Evolutionary conservation across 2,113 vertebrate genomes (phyloP).

Genomic region (Neolamprologus kungweensis): DNA sequence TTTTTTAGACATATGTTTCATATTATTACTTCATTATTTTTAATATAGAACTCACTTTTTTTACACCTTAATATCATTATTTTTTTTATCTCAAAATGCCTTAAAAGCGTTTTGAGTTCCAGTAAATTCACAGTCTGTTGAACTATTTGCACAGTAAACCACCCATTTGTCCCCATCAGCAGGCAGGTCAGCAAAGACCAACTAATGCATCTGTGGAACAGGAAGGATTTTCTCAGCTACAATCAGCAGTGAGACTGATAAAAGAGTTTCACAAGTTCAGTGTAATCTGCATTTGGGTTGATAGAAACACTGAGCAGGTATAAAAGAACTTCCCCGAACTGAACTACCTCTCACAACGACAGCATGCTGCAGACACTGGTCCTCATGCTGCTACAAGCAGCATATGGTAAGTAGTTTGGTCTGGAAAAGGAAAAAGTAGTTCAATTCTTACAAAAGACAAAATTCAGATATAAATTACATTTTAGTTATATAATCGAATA

Average conservation of each 20-base stretch:
- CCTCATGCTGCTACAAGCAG: slow-evolving; percentile 41
- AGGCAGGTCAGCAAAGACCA: neutral
- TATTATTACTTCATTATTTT: neutral
- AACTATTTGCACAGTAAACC: neutral
- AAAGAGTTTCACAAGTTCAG: neutral
- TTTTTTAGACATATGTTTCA: neutral
- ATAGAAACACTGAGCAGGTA: neutral
- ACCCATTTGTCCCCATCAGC: neutral
- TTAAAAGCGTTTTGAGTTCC: neutral
- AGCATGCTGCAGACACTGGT: slow-evolving; percentile 26
- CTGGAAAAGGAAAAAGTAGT: neutral
- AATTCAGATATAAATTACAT: neutral
- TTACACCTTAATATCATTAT: neutral
- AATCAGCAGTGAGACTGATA: slow-evolving; percentile 26
- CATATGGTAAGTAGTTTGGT: slow-evolving; percentile 36
- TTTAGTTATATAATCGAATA: neutral
- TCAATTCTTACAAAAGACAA: neutral
- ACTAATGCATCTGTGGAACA: slow-evolving; percentile 29
- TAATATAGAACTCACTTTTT: neutral
- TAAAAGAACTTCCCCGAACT: slow-evolving; percentile 10
- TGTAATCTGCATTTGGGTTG: neutral
- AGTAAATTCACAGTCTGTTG: neutral
- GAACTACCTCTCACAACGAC: neutral
- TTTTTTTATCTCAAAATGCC: neutral
- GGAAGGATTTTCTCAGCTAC: slow-evolving; percentile 44